Evolutionary conservation across 2,113 vertebrate species (phyloP).

Genomic region (Sinocyclocheilus anophthalmus): DNA sequence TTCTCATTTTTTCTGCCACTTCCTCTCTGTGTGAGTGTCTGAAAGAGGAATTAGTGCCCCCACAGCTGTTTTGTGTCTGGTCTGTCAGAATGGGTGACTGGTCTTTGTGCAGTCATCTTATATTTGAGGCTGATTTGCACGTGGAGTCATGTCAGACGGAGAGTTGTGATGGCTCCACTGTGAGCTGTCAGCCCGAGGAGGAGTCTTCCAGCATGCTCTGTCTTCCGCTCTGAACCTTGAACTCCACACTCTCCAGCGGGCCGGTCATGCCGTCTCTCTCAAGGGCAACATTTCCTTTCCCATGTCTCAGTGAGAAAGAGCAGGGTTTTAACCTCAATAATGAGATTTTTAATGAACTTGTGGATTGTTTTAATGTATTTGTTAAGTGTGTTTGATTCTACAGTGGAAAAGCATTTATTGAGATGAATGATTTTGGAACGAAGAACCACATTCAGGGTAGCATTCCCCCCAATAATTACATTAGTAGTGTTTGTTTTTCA

Average conservation of each 20-base stretch:
- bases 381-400: neutral
- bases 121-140: slow-evolving; percentile 44
- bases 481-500: neutral
- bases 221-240: slow-evolving; percentile 38
- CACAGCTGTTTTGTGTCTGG: slow-evolving; percentile 24
- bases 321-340: slow-evolving; percentile 28
- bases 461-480: neutral
- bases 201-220: neutral
- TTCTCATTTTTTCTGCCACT: neutral
- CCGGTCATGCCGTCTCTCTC: slow-evolving; percentile 1
- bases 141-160: slow-evolving; percentile 5
- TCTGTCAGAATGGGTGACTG: slow-evolving; percentile 16
- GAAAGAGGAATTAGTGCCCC: slow-evolving; percentile 11
- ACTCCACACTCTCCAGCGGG: slow-evolving; percentile 7
- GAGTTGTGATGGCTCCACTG: slow-evolving; percentile 32
- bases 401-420: neutral
- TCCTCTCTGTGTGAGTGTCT: neutral
- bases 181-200: slow-evolving; percentile 39
- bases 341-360: slow-evolving; percentile 14
- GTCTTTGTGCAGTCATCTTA: slow-evolving; percentile 32
- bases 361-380: slow-evolving; percentile 23
- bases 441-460: neutral
- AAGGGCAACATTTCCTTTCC: slow-evolving; percentile 12
- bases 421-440: neutral
- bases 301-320: slow-evolving; percentile 20